Evolutionary conservation across 2,797 vertebrate genomes (phyloP), one percentile per base, ranked within the genome.

Genomic region (Meriones psammophilus): DNA sequence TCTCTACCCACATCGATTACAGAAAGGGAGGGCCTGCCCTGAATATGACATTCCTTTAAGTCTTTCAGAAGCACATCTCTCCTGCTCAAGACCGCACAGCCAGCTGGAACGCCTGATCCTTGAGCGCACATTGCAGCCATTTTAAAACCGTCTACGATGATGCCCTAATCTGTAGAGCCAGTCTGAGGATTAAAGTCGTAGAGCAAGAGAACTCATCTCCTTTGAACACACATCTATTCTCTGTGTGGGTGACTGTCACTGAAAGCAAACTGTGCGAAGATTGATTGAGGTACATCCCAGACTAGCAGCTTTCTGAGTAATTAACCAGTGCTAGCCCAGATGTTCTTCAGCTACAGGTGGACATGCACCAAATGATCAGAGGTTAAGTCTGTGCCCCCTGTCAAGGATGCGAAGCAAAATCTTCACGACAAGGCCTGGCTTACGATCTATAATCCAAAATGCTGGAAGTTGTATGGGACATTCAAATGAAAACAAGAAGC

Each of bases 381-480:
- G 46, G 36, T 74, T 86, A 62, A 46, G 73, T 26, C 28, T 39
- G 22, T 56, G 54, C 39, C 24, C 71, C 28, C 12, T 74, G 24
- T 87, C 62, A 83, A 92, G 81, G 85, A 42, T 79, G 9, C 42
- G 64, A 93, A 85, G 69, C 30, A 60, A 76, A 96, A 83, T 13
- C 50, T 33, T 96, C 12, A 33, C 20, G 66, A 46, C 54, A 64
- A 78, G 7, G 62, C 36, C 17, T 60, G 18, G 15, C 30, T 64
- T 89, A 77, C 1, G 68, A 13, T 74, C 33, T 73, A 13, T 2
- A 77, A 30, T 64, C 73, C 36, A 10, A 54, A 91, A 71, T 42
- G 64, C 24, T 56, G n/a, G 36, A 66, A 83, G 39, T 73, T 42
- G 58, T 36, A 92, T 87, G 80, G 91, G 42, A 78, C 17, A 73